Evolutionary conservation across 2,797 vertebrate species (phyloP), one percentile per base, ranked within the genome.

Genomic region (Tokudaia tokunoshimensis): DNA sequence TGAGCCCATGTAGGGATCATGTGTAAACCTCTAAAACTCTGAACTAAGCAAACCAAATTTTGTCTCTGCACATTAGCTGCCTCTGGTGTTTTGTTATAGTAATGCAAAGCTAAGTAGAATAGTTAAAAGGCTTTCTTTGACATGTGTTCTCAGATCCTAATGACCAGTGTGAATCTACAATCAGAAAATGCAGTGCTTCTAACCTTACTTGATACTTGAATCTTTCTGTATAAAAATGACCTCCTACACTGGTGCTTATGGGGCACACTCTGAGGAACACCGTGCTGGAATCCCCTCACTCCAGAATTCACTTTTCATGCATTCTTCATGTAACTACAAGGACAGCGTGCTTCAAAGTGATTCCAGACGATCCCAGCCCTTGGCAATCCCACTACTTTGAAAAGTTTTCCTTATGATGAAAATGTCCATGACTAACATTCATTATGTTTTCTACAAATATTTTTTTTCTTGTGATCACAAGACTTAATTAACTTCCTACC

Each of bases 381-480:
- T 72, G 76, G 81, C 55, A 95, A 55, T 22, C 8, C 13, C 15
- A 0, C 50, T 76, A 10, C 47, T 88, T 34, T 41, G 67, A 75
- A 61, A 94, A 75, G 14, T 52, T 94, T 97, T 74, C 52, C 89
- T 95, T 83, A 34, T 82, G 83, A 86, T 75, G 17, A 83, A 94
- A 95, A 94, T 44, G 81, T 55, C 74, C 72, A 15, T 92, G 79
- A 96, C 74, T 93, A 82, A 95, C 65, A 90, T 63, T 95, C 67
- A 90, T 93, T 96, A 79, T 96, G 50, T 94, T 95, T 96, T 88
- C 79, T 93, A 87, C 65, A 87, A 91, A 63, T 50, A 65, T 22
- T 41, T 79, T 85, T 91, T 92, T 92, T 76, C 80, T 61, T 70
- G 44, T 59, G 70, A 88, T 90, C 92, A 85, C 55, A 91, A 96